These are phyloP conservation scores for Indicator maculatus DNA, from an alignment of 2,113 vertebrate species.

Conservation along the genomic window DNA sequence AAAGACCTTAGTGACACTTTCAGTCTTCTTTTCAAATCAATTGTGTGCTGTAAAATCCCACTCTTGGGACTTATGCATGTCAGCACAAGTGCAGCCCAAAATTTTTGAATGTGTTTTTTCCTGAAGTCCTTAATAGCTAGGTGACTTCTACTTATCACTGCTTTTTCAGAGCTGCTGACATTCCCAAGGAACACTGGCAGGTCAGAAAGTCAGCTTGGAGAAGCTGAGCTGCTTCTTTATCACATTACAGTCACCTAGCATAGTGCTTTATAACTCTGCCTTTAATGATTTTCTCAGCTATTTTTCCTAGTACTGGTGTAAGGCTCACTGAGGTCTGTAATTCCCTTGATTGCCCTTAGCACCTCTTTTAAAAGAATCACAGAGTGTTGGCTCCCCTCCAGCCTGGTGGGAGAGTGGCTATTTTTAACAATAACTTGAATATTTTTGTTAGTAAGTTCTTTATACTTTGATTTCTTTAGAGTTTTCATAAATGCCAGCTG, in stretches of 20 bases:
- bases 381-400: conserved; percentile 43
- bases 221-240: conserved; percentile 32
- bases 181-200: conserved; percentile 32
- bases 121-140: background rate
- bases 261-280: conserved; percentile 68
- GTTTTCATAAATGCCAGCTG: conserved; percentile 16
- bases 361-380: conserved; percentile 57
- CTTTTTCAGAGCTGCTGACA: conserved; percentile 25
- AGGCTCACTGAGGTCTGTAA: conserved; percentile 67
- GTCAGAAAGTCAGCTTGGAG: conserved; percentile 48
- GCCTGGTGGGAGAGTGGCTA: background rate
- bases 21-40: background rate
- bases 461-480: conserved; percentile 14
- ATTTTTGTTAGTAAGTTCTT: conserved; percentile 20
- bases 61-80: background rate
- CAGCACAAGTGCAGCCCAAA: background rate
- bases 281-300: conserved; percentile 61
- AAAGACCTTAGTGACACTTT: background rate
- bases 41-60: background rate
- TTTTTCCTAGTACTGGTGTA: conserved; percentile 55
- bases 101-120: background rate
- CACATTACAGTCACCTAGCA: background rate
- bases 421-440: conserved; percentile 38
- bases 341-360: conserved; percentile 69
- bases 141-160: background rate